These are phyloP conservation scores for Octomys mimax DNA, from an alignment of 2,797 vertebrate genomes.

Conservation along the genomic window DNA sequence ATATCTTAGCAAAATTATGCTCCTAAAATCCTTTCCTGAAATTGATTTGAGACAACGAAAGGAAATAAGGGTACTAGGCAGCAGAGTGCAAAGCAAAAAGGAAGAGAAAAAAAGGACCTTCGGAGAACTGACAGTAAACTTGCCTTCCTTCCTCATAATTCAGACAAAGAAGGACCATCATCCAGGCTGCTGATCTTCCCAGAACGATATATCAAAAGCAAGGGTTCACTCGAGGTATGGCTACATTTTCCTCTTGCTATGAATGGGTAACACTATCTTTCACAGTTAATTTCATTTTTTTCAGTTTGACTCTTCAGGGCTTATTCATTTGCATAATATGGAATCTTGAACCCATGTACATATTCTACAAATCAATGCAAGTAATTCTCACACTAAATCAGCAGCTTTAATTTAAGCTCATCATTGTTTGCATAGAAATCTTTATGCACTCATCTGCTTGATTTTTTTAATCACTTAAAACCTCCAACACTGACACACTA, in stretches of 20 bases:
- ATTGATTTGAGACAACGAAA: not conserved
- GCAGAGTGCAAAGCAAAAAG: not conserved
- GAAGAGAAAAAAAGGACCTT: not conserved
- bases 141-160: not conserved
- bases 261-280: slow-evolving; percentile 77
- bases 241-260: slow-evolving; percentile 71
- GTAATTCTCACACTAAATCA: slow-evolving; percentile 82
- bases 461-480: slow-evolving; percentile 86
- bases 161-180: not conserved
- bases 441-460: slow-evolving; percentile 84
- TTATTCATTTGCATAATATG: slow-evolving; percentile 85
- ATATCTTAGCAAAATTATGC: not conserved
- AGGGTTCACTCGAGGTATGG: slow-evolving; percentile 64
- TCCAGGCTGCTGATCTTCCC: not conserved
- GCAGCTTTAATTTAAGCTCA: slow-evolving; percentile 86
- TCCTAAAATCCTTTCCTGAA: slow-evolving; percentile 40
- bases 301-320: slow-evolving; percentile 78
- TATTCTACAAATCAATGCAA: slow-evolving; percentile 86
- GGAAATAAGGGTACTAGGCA: not conserved
- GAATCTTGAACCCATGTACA: slow-evolving; percentile 81
- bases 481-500: slow-evolving; percentile 81
- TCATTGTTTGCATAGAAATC: slow-evolving; percentile 85
- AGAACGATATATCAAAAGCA: not conserved
- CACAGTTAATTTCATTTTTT: slow-evolving; percentile 74
- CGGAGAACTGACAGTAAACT: not conserved